Evolutionary conservation across 2,888 invertebrate genomes (phyloP).

Genomic region (Parelbella ahira): DNA sequence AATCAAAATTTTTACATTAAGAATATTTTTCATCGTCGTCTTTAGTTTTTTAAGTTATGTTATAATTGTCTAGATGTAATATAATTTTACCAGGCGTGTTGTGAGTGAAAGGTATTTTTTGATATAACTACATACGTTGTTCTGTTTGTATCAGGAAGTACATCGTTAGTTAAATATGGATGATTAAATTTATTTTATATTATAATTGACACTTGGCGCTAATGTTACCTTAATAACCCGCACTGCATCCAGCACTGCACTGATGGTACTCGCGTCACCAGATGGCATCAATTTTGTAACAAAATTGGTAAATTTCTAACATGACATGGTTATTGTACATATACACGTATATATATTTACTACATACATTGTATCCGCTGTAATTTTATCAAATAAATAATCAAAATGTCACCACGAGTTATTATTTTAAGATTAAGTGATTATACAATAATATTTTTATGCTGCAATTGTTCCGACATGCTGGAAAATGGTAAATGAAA

Average conservation of each 20-base stretch:
- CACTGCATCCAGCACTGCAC: slow-evolving; percentile 37
- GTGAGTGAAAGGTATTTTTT: slow-evolving; percentile 9
- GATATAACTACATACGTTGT: not conserved
- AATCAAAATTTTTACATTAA: not conserved
- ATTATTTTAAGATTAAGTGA: too few species aligned
- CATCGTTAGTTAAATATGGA: not conserved
- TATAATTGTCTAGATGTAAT: not conserved
- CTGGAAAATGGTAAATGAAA: too few species aligned
- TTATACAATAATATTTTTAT: too few species aligned
- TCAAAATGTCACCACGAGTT: slow-evolving; percentile 20
- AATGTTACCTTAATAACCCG: slow-evolving; percentile 71
- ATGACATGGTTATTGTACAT: slow-evolving; percentile 30
- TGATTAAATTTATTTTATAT: slow-evolving; percentile 13
- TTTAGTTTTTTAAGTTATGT: slow-evolving; percentile 1
- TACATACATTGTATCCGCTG: slow-evolving; percentile 38
- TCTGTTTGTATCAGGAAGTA: not conserved
- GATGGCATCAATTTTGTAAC: not conserved
- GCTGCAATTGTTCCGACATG: too few species aligned
- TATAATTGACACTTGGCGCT: slow-evolving; percentile 53
- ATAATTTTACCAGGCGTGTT: slow-evolving; percentile 5
- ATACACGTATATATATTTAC: slow-evolving; percentile 15
- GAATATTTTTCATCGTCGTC: slow-evolving; percentile 8
- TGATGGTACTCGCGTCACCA: slow-evolving; percentile 62
- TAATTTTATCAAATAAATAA: slow-evolving; percentile 46
- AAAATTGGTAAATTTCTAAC: slow-evolving; percentile 28